Base-by-base conservation (phyloP, 2,888 invertebrate species). In the Drosophila mettleri region DNA sequence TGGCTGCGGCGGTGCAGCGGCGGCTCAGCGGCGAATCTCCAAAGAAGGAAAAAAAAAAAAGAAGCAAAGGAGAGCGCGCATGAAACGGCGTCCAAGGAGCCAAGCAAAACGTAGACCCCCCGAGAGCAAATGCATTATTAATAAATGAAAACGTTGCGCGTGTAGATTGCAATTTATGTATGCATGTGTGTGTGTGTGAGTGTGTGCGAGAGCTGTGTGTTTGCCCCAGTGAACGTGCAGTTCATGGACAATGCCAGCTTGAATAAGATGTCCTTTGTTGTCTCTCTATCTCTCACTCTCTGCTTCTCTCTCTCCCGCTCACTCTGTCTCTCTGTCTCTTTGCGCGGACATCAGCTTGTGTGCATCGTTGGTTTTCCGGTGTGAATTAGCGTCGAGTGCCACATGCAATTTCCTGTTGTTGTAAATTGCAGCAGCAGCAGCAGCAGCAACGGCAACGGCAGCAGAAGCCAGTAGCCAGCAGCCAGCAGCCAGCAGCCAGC, bases 341-440 rank as follows among this genome's bases (percentile, higher is more conserved):
- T 58, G 61, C 65, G 80, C 71, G 79, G 74, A 68, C 73, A 73
- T 60, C 53, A 59, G 66, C 67, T 70, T 62, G 75, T 68, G 60
- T 68, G 60, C 68, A 63, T 79, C 64, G 78, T 54, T 70, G 69
- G 70, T 49, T 74, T 82, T 83, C 85, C 83, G 84, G 84, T 86
- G 87, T 76, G 85, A 83, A 86, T 84, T 84, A 83, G 83, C 86
- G 80, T 70, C 80, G 78, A 83, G 81, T 86, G 86, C 86, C 84
- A 78, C 78, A 84, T 84, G 86, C 80, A 86, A 86, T 86, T 83
- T 86, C 83, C 87, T 86, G 84, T 75, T 86, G 73, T 69, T 86
- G 83, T 79, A 82, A 85, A 79, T 86, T 75, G 72, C 72, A 78
- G 66, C 16, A 22, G 55, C 29, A 46, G 45, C 29, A 43, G n/a